phyloP scores from a whole-genome alignment of 2,113 vertebrate species.

The Sturnus vulgaris region DNA sequence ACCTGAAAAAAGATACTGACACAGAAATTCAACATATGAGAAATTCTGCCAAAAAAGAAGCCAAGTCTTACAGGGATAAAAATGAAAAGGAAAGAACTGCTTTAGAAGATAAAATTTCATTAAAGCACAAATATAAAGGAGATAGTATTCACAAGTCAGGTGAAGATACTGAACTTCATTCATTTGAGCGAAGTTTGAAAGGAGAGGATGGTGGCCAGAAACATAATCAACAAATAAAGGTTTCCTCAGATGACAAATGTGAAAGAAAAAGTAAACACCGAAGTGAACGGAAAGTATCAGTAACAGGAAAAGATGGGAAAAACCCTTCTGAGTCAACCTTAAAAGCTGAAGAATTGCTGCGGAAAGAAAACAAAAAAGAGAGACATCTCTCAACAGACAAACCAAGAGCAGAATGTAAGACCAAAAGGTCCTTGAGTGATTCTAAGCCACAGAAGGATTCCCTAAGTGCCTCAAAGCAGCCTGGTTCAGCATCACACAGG shows the following conservation, averaged over 20 bases:
- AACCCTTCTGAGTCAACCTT: slow-evolving; percentile 68
- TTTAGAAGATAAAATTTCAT: slow-evolving; percentile 77
- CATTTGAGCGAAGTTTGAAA: slow-evolving; percentile 68
- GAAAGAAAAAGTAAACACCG: slow-evolving; percentile 87
- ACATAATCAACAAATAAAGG: slow-evolving; percentile 68
- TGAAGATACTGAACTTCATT: slow-evolving; percentile 69
- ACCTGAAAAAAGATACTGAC: slow-evolving; percentile 79
- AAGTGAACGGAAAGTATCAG: slow-evolving; percentile 79
- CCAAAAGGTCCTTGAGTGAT: slow-evolving; percentile 77
- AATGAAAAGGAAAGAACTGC: slow-evolving; percentile 81
- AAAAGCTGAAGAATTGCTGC: slow-evolving; percentile 75
- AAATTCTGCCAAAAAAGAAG: slow-evolving; percentile 71
- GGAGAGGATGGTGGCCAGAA: slow-evolving; percentile 73
- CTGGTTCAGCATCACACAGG: slow-evolving; percentile 51
- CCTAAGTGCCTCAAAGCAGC: slow-evolving; percentile 71
- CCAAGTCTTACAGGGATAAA: slow-evolving; percentile 78
- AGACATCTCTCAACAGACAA: slow-evolving; percentile 73
- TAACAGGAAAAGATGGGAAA: slow-evolving; percentile 75
- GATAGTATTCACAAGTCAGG: slow-evolving; percentile 70
- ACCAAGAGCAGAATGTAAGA: slow-evolving; percentile 77
- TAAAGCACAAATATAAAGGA: slow-evolving; percentile 80
- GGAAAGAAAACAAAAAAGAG: slow-evolving; percentile 80
- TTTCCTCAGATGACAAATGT: slow-evolving; percentile 79
- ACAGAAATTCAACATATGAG: slow-evolving; percentile 58
- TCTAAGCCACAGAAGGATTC: slow-evolving; percentile 76